A percentile compares a stretch with the other conserved stretches of the same genome.
These are phyloP conservation scores for Cryptocephalus moraei DNA, from an alignment of 2,888 invertebrate species.

Conservation along the genomic window DNA sequence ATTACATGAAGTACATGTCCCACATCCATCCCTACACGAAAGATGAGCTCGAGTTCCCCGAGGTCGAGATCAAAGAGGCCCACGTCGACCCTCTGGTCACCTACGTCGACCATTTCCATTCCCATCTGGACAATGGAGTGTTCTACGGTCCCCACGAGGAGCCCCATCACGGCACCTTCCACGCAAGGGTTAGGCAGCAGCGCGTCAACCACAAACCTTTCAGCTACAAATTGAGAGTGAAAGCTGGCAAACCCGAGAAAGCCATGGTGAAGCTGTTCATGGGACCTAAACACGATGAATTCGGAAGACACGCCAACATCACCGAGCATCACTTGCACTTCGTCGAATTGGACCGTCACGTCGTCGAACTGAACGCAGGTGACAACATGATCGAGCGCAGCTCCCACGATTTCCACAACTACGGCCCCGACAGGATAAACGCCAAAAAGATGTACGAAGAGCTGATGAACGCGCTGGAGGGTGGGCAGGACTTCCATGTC, in stretches of 20 bases:
- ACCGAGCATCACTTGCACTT: constrained; percentile 50
- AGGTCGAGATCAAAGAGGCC: constrained; percentile 50
- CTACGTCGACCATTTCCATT: constrained; percentile 55
- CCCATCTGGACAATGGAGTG: constrained; percentile 50
- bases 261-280: constrained; percentile 55
- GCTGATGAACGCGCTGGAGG: constrained; percentile 26
- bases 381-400: constrained; percentile 57
- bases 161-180: constrained; percentile 20
- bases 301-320: constrained; percentile 42
- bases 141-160: constrained; percentile 35
- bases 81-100: constrained; percentile 56
- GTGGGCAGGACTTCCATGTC: neutral
- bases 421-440: constrained; percentile 52
- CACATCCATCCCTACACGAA: constrained; percentile 50
- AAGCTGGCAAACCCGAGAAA: constrained; percentile 47
- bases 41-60: constrained; percentile 46
- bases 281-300: constrained; percentile 58
- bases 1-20: constrained; percentile 51
- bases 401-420: constrained; percentile 55
- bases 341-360: constrained; percentile 49
- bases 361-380: constrained; percentile 51
- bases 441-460: constrained; percentile 51
- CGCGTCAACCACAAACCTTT: constrained; percentile 64
- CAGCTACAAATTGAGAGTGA: constrained; percentile 48
- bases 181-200: constrained; percentile 52